phyloP scores from a whole-genome alignment of 2,113 vertebrate species.

The Cyprinodon brontotheroides region DNA sequence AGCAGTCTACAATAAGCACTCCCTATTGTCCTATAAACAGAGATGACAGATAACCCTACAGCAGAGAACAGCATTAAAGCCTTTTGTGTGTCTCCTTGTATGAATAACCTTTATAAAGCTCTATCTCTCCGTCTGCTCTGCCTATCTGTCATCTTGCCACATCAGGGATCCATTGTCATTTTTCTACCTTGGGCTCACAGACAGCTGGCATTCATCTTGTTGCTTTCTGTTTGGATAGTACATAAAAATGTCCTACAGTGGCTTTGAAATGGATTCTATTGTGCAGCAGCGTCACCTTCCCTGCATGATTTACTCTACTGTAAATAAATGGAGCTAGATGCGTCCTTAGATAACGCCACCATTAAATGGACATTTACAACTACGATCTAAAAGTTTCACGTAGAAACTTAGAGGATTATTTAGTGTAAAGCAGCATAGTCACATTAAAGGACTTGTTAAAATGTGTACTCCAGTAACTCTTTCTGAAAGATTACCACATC shows the following conservation, averaged over 20 bases:
- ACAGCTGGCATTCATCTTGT: slow-evolving; percentile 75
- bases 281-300: not conserved
- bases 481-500: too few species aligned
- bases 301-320: slow-evolving; percentile 2
- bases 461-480: too few species aligned
- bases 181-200: slow-evolving; percentile 52
- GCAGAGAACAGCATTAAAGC: slow-evolving; percentile 43
- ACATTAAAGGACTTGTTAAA: too few species aligned
- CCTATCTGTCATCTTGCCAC: slow-evolving; percentile 74
- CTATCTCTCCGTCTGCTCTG: slow-evolving; percentile 40
- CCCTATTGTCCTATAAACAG: slow-evolving; percentile 62
- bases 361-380: not conserved
- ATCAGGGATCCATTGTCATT: slow-evolving; percentile 37
- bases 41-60: slow-evolving; percentile 67
- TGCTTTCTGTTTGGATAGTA: slow-evolving; percentile 47
- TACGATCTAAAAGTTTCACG: not conserved
- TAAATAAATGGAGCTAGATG: not conserved
- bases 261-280: slow-evolving; percentile 22
- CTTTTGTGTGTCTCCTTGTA: slow-evolving; percentile 47
- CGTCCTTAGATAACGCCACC: not conserved
- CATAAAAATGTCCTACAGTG: slow-evolving; percentile 25
- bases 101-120: slow-evolving; percentile 68
- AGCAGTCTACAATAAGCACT: slow-evolving; percentile 44
- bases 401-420: not conserved
- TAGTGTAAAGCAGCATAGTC: not conserved